Percentiles rank a stretch among this genome's conserved stretches.
Evolutionary conservation across 2,113 vertebrate genomes (phyloP).

Genomic region (Perognathus longimembris): DNA sequence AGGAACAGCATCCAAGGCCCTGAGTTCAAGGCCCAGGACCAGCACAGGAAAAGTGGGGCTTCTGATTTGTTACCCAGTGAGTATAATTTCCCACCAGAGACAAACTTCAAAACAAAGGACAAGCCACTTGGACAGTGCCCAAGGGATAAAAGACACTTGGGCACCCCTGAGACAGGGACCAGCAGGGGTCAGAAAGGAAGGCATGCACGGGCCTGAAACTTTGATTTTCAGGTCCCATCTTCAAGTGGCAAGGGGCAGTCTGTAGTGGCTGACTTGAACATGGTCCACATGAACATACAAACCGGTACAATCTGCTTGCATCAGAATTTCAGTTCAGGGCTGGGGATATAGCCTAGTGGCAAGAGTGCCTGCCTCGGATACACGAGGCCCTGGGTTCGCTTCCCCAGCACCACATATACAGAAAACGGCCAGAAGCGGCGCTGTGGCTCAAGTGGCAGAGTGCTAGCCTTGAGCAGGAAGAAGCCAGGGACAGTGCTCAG

Average conservation of each 20-base stretch:
- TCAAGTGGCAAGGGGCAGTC: not conserved
- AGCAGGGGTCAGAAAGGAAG: not conserved
- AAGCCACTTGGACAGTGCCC: not conserved
- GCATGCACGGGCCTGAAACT: not conserved
- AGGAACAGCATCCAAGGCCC: too few relatives aligned
- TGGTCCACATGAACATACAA: fast-evolving
- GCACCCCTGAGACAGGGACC: not conserved
- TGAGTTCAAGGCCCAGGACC: too few relatives aligned
- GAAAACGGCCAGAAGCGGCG: too few relatives aligned
- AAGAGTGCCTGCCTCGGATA: too few relatives aligned
- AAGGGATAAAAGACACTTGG: not conserved
- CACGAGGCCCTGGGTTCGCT: too few relatives aligned
- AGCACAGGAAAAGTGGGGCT: too few relatives aligned
- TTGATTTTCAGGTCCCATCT: not conserved
- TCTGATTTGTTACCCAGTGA: not conserved
- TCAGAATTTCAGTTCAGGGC: not conserved
- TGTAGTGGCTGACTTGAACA: not conserved
- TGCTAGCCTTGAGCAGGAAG: too few relatives aligned
- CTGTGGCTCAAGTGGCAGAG: too few relatives aligned
- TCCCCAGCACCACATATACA: too few relatives aligned
- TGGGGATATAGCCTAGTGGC: too few relatives aligned
- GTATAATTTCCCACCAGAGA: not conserved
- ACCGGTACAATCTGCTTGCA: fast-evolving
- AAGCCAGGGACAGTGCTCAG: too few relatives aligned
- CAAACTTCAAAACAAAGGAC: not conserved